phyloP scores from a whole-genome alignment of 2,888 invertebrate genomes.

The Lydus trimaculatus region DNA sequence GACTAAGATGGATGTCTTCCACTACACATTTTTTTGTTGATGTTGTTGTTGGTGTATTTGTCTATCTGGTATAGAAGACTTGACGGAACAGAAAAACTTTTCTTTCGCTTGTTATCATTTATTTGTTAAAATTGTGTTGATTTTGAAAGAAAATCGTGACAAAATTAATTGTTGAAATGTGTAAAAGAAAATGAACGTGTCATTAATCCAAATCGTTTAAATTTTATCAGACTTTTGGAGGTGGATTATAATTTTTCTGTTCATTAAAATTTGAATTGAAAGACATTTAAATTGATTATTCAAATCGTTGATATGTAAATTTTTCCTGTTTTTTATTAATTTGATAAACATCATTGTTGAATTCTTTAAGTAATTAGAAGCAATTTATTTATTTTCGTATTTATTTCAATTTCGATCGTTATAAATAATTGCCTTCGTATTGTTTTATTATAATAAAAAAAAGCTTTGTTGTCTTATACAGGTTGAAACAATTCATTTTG shows the following conservation, averaged over 20 bases:
- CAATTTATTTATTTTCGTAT: not conserved
- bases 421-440: slow-evolving; percentile 7
- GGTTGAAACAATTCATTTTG: too few species aligned
- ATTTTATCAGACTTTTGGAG: too few species aligned
- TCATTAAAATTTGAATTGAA: too few species aligned
- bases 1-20: slow-evolving; percentile 11
- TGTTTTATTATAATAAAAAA: slow-evolving; percentile 3
- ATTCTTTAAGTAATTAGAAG: not conserved
- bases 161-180: not conserved
- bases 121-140: not conserved
- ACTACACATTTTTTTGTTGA: not conserved
- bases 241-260: too few species aligned
- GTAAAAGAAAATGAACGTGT: not conserved
- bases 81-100: not conserved
- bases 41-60: not conserved
- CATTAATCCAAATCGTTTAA: too few species aligned
- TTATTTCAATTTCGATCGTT: slow-evolving; percentile 7
- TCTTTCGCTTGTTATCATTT: not conserved
- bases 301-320: too few species aligned
- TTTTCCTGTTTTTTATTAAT: too few species aligned
- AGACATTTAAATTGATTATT: too few species aligned
- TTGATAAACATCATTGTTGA: not conserved
- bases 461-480: not conserved
- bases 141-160: not conserved
- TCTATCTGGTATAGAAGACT: not conserved